Base-by-base conservation (phyloP, 2,888 invertebrate genomes). In the Exocentrus adspersus region DNA sequence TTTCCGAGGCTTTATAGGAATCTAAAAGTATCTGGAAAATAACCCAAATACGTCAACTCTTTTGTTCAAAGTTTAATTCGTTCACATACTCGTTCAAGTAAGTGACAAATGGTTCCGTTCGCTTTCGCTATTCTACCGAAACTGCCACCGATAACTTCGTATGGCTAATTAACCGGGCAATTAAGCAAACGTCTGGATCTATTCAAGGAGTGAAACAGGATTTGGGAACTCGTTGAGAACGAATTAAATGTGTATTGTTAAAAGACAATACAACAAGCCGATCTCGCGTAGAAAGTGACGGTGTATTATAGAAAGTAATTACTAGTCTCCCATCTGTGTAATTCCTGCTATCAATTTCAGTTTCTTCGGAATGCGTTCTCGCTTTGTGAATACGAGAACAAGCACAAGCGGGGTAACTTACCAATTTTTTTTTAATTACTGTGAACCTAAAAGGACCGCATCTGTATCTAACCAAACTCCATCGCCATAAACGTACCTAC, bases 301-400 rank as follows among this genome's bases (percentile, higher is more conserved):
- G 12, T 9, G 24, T 9, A 45, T 45, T n/a, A 28, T 48, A 48
- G 48, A 48, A 28, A 48, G 28, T 48, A 28, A 16, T 28, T 28
- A 16, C 16, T 12, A 30, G 9, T 28, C 12, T 37, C 17, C 48
- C 24, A 14, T 10, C 3, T 10, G n/a, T 45, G 20, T 48, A 48
- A 48, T 48, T 48, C 17, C 16, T 48, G n/a, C n/a, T 48, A 48
- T 48, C 48, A 48, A 28, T 48, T 48, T 48, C 48, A 48, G 17
- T 48, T 48, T 48, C 48, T 28, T 48, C 9, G 48, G 48, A 28
- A 17, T 28, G 48, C 28, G 0, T 48, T 48, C 48, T 14, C 48
- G 28, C 28, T 9, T 48, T 16, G 5, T n/a, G 1, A n/a, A 9
- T 9, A 48, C 28, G 28, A 48, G 17, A 28, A 28, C n/a, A 48